These are phyloP conservation scores for Rhinolophus ferrumequinum DNA, from an alignment of 2,113 vertebrate species.

Conservation along the genomic window DNA sequence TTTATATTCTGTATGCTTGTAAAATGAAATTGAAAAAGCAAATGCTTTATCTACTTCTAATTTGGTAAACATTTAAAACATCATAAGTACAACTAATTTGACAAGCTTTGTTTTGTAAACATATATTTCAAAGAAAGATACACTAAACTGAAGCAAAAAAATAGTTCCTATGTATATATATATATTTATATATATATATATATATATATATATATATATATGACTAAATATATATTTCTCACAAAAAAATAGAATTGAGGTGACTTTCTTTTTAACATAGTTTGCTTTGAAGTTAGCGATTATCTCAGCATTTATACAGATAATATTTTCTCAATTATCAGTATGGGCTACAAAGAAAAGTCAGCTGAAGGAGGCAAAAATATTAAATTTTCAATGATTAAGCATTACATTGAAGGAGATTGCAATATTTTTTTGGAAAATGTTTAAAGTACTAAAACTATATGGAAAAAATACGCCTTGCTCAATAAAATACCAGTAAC, in stretches of 20 bases:
- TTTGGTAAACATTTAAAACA: background rate
- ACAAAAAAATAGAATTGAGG: background rate
- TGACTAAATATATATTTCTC: background rate
- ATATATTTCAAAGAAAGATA: background rate
- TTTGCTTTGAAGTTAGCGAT: background rate
- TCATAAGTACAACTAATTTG: background rate
- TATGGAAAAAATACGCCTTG: background rate
- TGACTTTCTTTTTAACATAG: background rate
- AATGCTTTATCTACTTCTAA: background rate
- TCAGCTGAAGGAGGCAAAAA: background rate
- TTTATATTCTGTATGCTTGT: background rate
- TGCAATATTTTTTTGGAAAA: background rate
- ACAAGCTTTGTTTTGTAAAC: background rate
- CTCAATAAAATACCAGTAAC: background rate
- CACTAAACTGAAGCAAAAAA: background rate
- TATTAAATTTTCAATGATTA: background rate
- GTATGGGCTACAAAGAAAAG: background rate
- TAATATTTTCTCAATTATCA: background rate
- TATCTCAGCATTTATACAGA: background rate
- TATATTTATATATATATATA: background rate
- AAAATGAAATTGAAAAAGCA: background rate
- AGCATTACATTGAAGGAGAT: background rate
- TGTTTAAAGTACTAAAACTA: background rate
- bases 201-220: no score
- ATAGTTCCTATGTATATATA: background rate